A percentile compares a stretch with the other conserved stretches of the same genome.
Conservation (phyloP, 2,888 invertebrate genomes). For the Eristalis pertinax region DNA sequence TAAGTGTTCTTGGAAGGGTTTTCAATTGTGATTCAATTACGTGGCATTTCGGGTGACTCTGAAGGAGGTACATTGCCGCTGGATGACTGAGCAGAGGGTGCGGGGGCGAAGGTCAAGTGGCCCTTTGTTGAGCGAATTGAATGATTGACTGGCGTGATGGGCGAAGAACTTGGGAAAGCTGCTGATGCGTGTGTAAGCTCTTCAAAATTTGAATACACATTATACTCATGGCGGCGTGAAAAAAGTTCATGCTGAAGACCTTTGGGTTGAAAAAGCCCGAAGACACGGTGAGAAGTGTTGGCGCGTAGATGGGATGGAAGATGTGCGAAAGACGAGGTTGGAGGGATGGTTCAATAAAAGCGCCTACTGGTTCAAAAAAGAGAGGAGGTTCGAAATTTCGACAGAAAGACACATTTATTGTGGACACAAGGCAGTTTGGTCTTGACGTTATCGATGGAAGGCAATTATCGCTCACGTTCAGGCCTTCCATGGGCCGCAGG, state of each 20-base stretch:
- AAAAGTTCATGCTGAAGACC: neutral
- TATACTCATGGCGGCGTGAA: neutral
- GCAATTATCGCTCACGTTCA: no score
- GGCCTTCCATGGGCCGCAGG: no score
- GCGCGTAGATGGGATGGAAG: no score
- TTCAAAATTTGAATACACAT: neutral
- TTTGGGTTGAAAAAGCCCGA: no score
- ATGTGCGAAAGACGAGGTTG: no score
- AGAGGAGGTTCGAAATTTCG: no score
- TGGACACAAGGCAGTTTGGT: no score
- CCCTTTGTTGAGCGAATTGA: neutral
- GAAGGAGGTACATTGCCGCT: neutral
- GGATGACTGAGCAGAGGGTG: neutral
- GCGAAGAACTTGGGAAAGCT: neutral
- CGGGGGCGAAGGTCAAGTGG: neutral
- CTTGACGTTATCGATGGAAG: no score
- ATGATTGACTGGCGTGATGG: neutral
- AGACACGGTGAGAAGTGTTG: no score
- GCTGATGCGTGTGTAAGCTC: neutral
- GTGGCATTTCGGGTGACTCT: neutral
- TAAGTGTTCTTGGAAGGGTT: neutral
- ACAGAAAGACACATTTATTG: no score
- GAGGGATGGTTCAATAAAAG: no score
- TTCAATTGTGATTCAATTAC: neutral
- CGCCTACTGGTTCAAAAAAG: no score